Evolutionary conservation across 2,888 invertebrate species (phyloP).

Genomic region (Dasysyrphus tricinctus): DNA sequence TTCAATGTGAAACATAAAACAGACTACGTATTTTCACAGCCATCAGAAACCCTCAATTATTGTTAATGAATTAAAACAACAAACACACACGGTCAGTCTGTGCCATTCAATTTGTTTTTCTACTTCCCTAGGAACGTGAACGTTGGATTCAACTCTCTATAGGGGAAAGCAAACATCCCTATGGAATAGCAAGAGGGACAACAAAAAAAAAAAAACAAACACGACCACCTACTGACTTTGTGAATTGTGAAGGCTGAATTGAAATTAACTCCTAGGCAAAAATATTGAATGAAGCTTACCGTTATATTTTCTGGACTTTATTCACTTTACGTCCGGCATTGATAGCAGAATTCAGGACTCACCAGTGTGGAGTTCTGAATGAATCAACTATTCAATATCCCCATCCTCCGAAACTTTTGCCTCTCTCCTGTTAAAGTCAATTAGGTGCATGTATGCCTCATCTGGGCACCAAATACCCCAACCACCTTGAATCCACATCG

Average conservation of each 20-base stretch:
- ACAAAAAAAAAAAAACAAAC: neutral
- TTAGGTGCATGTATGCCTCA: conserved; percentile 28
- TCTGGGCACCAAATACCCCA: neutral
- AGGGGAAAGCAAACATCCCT: neutral
- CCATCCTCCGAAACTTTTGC: neutral
- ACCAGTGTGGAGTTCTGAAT: conserved; percentile 28
- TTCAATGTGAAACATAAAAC: conserved; percentile 4
- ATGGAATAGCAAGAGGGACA: neutral
- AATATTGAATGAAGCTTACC: conserved; percentile 63
- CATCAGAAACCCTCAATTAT: conserved; percentile 43
- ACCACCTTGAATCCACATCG: conserved; percentile 8
- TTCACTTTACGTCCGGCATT: conserved; percentile 59
- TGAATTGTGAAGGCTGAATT: conserved; percentile 11
- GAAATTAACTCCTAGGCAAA: conserved; percentile 46
- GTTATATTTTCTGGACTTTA: conserved; percentile 61
- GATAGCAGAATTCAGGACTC: conserved; percentile 8
- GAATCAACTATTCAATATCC: conserved; percentile 27
- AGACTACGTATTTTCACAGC: neutral
- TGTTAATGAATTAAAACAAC: conserved; percentile 59
- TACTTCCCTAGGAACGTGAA: neutral
- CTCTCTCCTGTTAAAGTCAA: conserved; percentile 47
- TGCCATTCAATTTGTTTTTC: neutral
- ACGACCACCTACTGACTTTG: neutral
- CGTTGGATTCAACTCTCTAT: neutral
- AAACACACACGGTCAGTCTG: neutral